Conservation (phyloP, 2,888 invertebrate genomes). For the Drosophila atroscutellata region DNA sequence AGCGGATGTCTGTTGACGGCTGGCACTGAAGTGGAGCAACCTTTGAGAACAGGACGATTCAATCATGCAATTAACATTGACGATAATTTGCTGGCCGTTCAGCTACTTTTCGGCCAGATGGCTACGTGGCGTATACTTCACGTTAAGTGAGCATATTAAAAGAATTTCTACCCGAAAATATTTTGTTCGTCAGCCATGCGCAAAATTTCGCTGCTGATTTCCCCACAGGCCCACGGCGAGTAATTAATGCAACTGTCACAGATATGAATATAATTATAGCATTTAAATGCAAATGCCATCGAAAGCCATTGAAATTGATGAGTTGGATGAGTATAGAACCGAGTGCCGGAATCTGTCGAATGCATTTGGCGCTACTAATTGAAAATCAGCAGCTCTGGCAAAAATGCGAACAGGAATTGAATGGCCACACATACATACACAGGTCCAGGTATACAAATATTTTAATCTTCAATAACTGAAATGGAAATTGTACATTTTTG, state of each 20-base stretch:
- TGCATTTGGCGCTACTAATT: slow-evolving; percentile 55
- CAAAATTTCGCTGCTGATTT: slow-evolving; percentile 47
- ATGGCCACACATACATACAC: background rate
- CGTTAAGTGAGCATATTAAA: slow-evolving; percentile 30
- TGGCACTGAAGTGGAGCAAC: slow-evolving; percentile 26
- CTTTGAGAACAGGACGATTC: slow-evolving; percentile 51
- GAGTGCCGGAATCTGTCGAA: slow-evolving; percentile 33
- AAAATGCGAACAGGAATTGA: slow-evolving; percentile 12
- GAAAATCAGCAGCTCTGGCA: slow-evolving; percentile 33
- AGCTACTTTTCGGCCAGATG: slow-evolving; percentile 12
- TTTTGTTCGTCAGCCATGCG: slow-evolving; percentile 24
- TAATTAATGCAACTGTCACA: slow-evolving; percentile 54
- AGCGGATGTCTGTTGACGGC: slow-evolving; percentile 24
- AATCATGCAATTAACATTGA: slow-evolving; percentile 80
- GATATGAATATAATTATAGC: slow-evolving; percentile 49
- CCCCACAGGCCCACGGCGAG: slow-evolving; percentile 43
- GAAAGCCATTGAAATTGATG: slow-evolving; percentile 19
- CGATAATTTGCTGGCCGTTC: slow-evolving; percentile 58
- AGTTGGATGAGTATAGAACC: slow-evolving; percentile 13
- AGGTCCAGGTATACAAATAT: background rate
- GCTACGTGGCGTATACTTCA: slow-evolving; percentile 38
- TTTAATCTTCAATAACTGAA: background rate
- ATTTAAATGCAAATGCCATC: slow-evolving; percentile 44
- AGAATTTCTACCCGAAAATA: slow-evolving; percentile 33
- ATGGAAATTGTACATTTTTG: background rate